Percentiles rank a stretch among this genome's conserved stretches.
Conservation (phyloP, 2,888 invertebrate genomes). For the Phortica magna region DNA sequence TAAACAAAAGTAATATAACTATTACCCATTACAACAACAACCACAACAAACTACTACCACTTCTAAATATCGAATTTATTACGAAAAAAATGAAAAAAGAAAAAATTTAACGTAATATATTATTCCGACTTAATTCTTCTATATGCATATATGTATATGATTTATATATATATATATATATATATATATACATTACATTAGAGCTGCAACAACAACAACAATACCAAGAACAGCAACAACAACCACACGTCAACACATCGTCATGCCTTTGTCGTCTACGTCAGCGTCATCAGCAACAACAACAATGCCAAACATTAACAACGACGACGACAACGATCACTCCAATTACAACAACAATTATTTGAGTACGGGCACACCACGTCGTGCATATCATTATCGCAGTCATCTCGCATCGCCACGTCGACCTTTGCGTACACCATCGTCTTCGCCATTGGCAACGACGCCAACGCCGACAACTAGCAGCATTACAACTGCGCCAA, state of each 20-base stretch:
- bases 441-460: conserved; percentile 77
- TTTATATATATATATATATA: background rate
- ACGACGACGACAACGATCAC: conserved; percentile 46
- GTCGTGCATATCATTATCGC: conserved; percentile 68
- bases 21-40: conserved; percentile 28
- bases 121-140: conserved; percentile 63
- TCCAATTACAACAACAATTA: conserved; percentile 56
- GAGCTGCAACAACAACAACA: conserved; percentile 20
- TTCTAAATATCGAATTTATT: background rate
- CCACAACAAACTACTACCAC: conserved; percentile 11
- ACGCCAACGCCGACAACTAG: conserved; percentile 47
- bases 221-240: conserved; percentile 40
- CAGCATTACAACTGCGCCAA: conserved; percentile 75
- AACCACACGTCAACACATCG: conserved; percentile 36
- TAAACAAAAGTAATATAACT: conserved; percentile 30
- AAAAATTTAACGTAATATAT: conserved; percentile 57
- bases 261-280: conserved; percentile 6
- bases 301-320: background rate
- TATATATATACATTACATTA: conserved; percentile 3
- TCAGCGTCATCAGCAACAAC: conserved; percentile 25
- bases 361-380: too few relatives aligned
- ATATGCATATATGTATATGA: conserved; percentile 51
- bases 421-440: conserved; percentile 76
- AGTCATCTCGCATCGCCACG: conserved; percentile 70
- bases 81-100: background rate